These are phyloP conservation scores for Siniperca chuatsi DNA, from an alignment of 2,113 vertebrate species.

Conservation along the genomic window DNA sequence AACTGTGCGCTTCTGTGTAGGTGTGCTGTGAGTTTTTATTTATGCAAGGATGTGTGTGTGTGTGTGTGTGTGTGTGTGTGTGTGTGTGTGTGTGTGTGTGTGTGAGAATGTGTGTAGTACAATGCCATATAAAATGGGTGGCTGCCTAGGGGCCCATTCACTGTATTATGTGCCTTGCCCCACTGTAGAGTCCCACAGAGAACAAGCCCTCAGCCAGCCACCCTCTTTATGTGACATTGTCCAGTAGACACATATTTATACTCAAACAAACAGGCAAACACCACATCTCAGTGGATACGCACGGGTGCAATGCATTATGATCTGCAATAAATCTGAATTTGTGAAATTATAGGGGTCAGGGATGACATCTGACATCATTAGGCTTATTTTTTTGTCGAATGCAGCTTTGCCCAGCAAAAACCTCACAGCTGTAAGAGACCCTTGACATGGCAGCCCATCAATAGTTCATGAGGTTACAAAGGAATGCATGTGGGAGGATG, in stretches of 20 bases:
- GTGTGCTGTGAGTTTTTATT: conserved; percentile 68
- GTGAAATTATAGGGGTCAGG: conserved; percentile 32
- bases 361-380: conserved; percentile 44
- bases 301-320: conserved; percentile 21
- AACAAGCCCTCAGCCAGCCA: conserved; percentile 52
- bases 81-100: conserved; percentile 30
- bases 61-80: conserved; percentile 34
- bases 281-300: conserved; percentile 12
- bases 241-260: conserved; percentile 28
- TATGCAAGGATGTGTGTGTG: conserved; percentile 37
- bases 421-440: conserved; percentile 25
- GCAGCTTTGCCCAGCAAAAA: conserved; percentile 14
- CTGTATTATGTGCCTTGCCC: conserved; percentile 36
- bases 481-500: conserved; percentile 37
- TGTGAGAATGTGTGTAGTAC: conserved; percentile 21
- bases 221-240: conserved; percentile 46
- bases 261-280: conserved; percentile 29
- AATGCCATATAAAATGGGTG: conserved; percentile 60
- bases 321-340: conserved; percentile 51
- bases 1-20: conserved; percentile 72
- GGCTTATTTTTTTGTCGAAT: conserved; percentile 21
- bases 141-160: conserved; percentile 54
- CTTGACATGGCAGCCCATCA: conserved; percentile 38
- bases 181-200: conserved; percentile 37
- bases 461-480: conserved; percentile 44